Base-by-base conservation (phyloP, 1,140 invertebrate genomes). In the Lucilia sericata region DNA sequence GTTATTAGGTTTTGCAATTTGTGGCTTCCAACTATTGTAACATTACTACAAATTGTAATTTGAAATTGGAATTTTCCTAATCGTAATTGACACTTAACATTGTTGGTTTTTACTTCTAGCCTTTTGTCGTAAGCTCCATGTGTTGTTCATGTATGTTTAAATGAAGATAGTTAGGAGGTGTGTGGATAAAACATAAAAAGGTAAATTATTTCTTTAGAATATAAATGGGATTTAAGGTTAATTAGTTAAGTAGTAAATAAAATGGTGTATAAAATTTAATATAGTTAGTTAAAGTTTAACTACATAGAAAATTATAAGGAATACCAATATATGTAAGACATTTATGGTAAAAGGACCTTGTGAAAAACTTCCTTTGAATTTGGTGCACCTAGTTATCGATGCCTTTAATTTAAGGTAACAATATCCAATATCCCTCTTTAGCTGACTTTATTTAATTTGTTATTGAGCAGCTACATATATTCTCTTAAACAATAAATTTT, bases 31-130 rank as follows among this genome's bases (percentile, higher is more conserved):
- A 49, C 76, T 49, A 47, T 49, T 47, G 47, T 47, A 49, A 49
- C 42, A 80, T 80, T 80, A 80, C 76, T 80, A 80, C 76, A 80
- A 80, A 80, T 80, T 80, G 76, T 80, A 80, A 80, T 80, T 80
- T 80, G 76, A 80, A 80, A 80, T 80, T 80, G 76, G 76, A 80
- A 80, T 80, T 80, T 80, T 80, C 76, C 76, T 80, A 80, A 80
- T 80, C 76, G 76, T 80, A 80, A 80, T 80, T 80, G 76, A 80
- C 76, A 49, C 76, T 80, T 80, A 80, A 80, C 76, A 80, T 80
- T 80, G 42, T 80, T 70, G 65, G 65, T 70, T 70, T 70, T 70
- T 70, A 7, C n/a, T 60, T 60, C 17, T 70, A 70, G 19, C 65
- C 65, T 60, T 60, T 60, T 17, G 55, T 60, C 42, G 42, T 42